Percentiles rank a stretch among this genome's conserved stretches.
phyloP scores from a whole-genome alignment of 2,113 vertebrate genomes.

The Herpailurus yagouaroundi region DNA sequence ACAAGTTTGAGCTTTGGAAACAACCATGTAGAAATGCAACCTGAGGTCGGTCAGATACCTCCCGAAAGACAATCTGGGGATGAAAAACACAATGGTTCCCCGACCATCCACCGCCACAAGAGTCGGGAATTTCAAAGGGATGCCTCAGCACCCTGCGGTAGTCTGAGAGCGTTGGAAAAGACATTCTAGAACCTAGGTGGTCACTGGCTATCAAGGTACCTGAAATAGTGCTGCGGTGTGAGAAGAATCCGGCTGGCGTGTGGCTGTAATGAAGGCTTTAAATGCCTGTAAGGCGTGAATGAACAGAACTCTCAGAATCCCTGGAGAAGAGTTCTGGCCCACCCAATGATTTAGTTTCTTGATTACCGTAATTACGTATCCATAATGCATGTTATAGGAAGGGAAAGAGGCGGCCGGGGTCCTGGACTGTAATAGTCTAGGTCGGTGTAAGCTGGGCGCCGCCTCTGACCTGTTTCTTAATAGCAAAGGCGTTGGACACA shows the following conservation, averaged over 20 bases:
- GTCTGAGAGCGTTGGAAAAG: not conserved
- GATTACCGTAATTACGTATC: constrained; percentile 68
- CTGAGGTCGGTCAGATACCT: not conserved
- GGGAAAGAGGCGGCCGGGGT: not conserved
- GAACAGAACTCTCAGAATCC: not conserved
- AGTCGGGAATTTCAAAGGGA: not conserved
- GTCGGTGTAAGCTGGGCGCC: not conserved
- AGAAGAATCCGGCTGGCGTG: not conserved
- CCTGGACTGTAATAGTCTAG: not conserved
- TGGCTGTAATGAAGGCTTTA: not conserved
- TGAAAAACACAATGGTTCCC: not conserved
- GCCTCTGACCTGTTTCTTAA: constrained; percentile 27
- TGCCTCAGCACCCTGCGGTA: not conserved
- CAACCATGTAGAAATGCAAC: not conserved
- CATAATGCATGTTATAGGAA: constrained; percentile 41
- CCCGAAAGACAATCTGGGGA: not conserved
- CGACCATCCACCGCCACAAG: not conserved
- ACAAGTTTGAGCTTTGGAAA: not conserved
- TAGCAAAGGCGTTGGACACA: not conserved
- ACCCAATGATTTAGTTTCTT: constrained; percentile 42
- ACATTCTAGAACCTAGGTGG: not conserved
- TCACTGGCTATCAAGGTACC: not conserved
- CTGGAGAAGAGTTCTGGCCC: not conserved
- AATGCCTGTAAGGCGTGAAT: not conserved
- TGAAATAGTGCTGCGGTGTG: not conserved